Evolutionary conservation across 2,888 invertebrate species (phyloP).

Genomic region (Anticlea derivata): DNA sequence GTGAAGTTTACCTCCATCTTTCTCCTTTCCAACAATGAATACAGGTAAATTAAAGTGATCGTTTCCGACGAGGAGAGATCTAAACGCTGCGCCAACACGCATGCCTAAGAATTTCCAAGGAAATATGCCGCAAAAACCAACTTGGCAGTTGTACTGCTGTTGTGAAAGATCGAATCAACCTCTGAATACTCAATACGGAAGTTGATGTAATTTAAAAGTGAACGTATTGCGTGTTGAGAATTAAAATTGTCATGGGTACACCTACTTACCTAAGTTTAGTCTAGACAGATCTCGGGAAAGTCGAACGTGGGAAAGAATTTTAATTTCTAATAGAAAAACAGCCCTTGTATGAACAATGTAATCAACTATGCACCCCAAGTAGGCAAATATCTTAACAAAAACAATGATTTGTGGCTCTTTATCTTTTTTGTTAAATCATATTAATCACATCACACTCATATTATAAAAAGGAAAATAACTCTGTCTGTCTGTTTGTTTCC

Average conservation of each 20-base stretch:
- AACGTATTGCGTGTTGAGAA: conserved; percentile 52
- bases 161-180: conserved; percentile 49
- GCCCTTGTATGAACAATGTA: neutral
- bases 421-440: no score
- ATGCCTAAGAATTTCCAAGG: conserved; percentile 67
- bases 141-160: conserved; percentile 37
- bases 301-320: conserved; percentile 14
- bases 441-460: no score
- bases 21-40: no score
- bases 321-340: conserved; percentile 16
- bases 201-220: conserved; percentile 65
- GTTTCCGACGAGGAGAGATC: conserved; percentile 57
- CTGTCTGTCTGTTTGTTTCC: no score
- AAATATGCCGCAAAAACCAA: conserved; percentile 58
- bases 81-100: conserved; percentile 50
- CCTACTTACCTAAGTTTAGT: conserved; percentile 30
- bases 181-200: conserved; percentile 50
- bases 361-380: no score
- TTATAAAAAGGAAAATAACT: no score
- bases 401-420: no score
- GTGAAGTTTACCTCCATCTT: no score
- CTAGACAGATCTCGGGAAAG: conserved; percentile 19
- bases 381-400: no score
- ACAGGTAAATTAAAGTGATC: conserved; percentile 31
- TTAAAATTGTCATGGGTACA: conserved; percentile 35